These are phyloP conservation scores for Ammospiza caudacuta DNA, from an alignment of 2,113 vertebrate genomes.

Conservation along the genomic window DNA sequence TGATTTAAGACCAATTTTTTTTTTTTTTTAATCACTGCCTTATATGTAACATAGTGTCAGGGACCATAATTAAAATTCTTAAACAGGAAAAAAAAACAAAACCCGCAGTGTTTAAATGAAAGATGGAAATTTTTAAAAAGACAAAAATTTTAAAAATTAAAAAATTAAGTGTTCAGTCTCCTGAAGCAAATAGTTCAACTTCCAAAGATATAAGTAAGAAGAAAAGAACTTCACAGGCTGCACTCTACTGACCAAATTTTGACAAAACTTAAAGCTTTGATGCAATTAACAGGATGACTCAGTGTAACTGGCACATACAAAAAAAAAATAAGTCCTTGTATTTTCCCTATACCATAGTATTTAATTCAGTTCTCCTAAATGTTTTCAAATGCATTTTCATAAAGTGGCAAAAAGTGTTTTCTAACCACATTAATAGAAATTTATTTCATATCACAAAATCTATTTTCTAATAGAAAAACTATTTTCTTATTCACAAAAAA, in stretches of 20 bases:
- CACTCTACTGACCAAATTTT: background rate
- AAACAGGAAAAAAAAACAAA: background rate
- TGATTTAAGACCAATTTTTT: background rate
- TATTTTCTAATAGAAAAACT: background rate
- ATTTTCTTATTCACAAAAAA: background rate
- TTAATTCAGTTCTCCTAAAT: background rate
- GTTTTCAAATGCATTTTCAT: background rate
- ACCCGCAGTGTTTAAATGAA: rapidly evolving
- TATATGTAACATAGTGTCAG: background rate
- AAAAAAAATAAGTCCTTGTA: background rate
- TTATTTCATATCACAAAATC: background rate
- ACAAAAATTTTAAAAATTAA: background rate
- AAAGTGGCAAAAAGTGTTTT: background rate
- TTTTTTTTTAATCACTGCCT: background rate
- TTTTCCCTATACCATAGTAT: background rate
- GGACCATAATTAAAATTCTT: background rate
- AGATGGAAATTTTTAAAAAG: background rate
- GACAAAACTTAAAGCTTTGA: background rate
- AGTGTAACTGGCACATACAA: background rate
- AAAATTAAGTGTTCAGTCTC: background rate
- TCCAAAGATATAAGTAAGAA: background rate
- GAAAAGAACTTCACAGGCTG: background rate
- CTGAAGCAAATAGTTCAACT: background rate
- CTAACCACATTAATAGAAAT: background rate
- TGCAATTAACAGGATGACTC: background rate